Base-by-base conservation (phyloP, 2,113 vertebrate species). In the Entomyzon cyanotis region DNA sequence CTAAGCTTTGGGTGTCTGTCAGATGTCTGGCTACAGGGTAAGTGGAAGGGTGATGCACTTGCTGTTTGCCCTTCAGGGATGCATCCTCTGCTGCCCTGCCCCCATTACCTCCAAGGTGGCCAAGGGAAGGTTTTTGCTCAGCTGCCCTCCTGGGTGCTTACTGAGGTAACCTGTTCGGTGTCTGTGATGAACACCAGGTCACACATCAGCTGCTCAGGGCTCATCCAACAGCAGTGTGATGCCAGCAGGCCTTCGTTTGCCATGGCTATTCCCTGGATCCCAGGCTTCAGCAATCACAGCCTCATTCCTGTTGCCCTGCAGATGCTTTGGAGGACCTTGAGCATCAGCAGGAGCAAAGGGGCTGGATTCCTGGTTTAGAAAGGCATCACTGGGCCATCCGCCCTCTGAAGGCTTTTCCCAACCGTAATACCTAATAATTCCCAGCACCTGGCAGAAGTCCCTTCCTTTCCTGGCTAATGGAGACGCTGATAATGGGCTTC, bases 61-160 rank as follows among this genome's bases (percentile, higher is more conserved):
- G 53, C n/a, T 15, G 50, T 65, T 86, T 70, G 90, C 50, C 94
- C 94, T 93, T 93, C 79, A 92, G 63, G 56, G 46, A 67, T 16
- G 69, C 50, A 81, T 53, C 68, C 60, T 67, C 50, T 5, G 13
- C 74, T 75, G 64, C 60, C 82, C 78, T 70, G 65, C 47, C 82
- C 27, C 56, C 88, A 79, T 20, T 82, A 82, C 28, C 62, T 59
- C 39, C 74, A 71, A 82, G 56, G 25, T 5, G 33, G 49, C 44
- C 47, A 63, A 58, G 64, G 31, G 50, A 65, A 58, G 62, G 52
- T 7, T 53, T 89, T 25, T 16, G 19, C 28, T 42, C 8, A 1
- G 59, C 50, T 89, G 76, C 27, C 23, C n/a, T 55, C 22, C 41
- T 1, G 0, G 7, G 6, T 1, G 11, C 59, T 49, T 5, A 1